These are phyloP conservation scores for Parazoanthus atlanticus DNA, from an alignment of 92 coral and sea anemone genomes.

Conservation along the genomic window DNA sequence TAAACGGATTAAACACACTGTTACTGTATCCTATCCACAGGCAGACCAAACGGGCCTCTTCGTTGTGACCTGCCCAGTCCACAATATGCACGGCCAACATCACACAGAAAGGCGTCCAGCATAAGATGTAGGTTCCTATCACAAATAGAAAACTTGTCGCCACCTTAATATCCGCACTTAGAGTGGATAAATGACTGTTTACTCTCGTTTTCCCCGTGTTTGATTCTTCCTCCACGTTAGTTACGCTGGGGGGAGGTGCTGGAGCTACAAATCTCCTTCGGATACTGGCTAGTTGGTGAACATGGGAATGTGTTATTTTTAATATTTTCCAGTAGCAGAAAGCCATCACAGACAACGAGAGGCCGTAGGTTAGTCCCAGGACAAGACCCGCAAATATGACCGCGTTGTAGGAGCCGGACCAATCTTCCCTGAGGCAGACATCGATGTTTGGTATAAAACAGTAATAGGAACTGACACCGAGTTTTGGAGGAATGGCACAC, in stretches of 20 bases:
- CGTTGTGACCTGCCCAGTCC: slow-evolving; percentile 17
- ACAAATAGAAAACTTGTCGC: slow-evolving; percentile 62
- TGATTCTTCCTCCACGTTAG: not conserved
- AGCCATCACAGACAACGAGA: slow-evolving; percentile 55
- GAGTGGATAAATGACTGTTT: not conserved
- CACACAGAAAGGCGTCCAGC: slow-evolving; percentile 74
- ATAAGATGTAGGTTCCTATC: slow-evolving; percentile 55
- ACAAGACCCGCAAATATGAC: slow-evolving; percentile 56
- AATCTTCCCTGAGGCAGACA: slow-evolving; percentile 49
- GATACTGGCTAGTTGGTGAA: slow-evolving; percentile 33
- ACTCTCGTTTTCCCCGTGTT: not conserved
- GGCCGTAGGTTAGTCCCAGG: slow-evolving; percentile 55
- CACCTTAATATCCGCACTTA: slow-evolving; percentile 49
- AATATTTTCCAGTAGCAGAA: slow-evolving; percentile 59
- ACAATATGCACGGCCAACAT: slow-evolving; percentile 42
- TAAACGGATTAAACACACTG: slow-evolving; percentile 61
- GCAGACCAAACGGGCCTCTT: slow-evolving; percentile 50
- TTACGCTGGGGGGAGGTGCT: not conserved
- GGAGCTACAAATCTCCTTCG: not conserved
- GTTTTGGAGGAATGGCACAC: slow-evolving; percentile 61
- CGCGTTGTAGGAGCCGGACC: slow-evolving; percentile 43
- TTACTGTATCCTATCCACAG: slow-evolving; percentile 65
- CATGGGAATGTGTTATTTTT: slow-evolving; percentile 58
- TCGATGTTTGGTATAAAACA: slow-evolving; percentile 67
- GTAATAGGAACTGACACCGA: slow-evolving; percentile 68